Base-by-base conservation (phyloP, 2,888 invertebrate species). In the Leucophenga montana region DNA sequence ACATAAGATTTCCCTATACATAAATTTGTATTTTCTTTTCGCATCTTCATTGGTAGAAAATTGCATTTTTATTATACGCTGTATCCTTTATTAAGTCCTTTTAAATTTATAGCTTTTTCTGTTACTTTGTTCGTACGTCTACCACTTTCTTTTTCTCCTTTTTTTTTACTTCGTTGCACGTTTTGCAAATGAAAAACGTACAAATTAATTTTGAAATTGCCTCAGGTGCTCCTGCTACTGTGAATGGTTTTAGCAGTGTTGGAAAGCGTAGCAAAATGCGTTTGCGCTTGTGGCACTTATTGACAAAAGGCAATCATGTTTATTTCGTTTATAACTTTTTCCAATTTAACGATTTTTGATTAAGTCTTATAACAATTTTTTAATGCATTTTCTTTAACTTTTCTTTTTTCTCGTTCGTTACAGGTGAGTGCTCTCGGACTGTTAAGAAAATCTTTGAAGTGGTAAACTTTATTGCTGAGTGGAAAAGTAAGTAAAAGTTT, bases 21-120 rank as follows among this genome's bases (percentile, higher is more conserved):
- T 16, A 39, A 20, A 18, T 65, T 22, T 50, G 16, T 61, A 61
- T 6, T 62, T 48, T 20, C 31, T 53, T 53, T 54, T 56, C 27
- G 64, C 31, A 56, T 66, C 33, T 57, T 65, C 18, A 39, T 39
- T 39, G 39, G 9, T 61, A 22, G 71, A 65, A 81, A 78, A 78
- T 78, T 80, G 73, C 75, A 80, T 74, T 80, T 80, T 82, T 77
- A 39, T 39, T 39, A 78, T 73, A 75, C 66, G 67, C 59, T 46
- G n/a, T 46, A 46, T 56, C 56, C 56, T 57, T 74, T 77, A n/a
- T 72, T 76, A 80, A 84, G 75, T 80, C 75, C 72, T 71, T 77
- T 80, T 77, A 76, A 74, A 80, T 84, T 81, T 84, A 80, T 84
- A 72, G 69, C 67, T 65, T 57, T 68, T 67, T 39, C 39, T 66